Evolutionary conservation across 2,797 vertebrate species (phyloP).

Genomic region (Acrossocheilus fasciatus): DNA sequence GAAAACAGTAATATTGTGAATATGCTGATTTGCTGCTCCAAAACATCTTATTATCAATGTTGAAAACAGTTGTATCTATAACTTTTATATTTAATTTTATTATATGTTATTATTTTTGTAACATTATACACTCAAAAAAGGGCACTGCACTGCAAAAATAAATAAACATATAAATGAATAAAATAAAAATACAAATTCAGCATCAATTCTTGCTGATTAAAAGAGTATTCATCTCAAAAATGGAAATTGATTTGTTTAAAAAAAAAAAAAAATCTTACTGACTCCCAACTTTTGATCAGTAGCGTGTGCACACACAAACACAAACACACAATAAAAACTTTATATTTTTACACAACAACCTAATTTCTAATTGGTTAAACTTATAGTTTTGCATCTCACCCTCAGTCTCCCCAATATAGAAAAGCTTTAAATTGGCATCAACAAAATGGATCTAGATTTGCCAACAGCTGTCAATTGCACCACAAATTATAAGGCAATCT

Average conservation of each 20-base stretch:
- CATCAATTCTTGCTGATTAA: not conserved
- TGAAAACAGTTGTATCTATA: not conserved
- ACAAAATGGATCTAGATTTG: conserved; percentile 18
- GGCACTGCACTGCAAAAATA: not conserved
- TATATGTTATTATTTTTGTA: not conserved
- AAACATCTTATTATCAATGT: not conserved
- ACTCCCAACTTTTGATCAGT: not conserved
- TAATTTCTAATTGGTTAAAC: not conserved
- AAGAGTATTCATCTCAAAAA: not conserved
- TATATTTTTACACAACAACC: not conserved
- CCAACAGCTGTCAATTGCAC: conserved; percentile 2
- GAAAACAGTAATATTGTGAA: no score
- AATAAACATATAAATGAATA: not conserved
- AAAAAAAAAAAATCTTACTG: not conserved
- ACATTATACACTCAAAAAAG: not conserved
- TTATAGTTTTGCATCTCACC: not conserved
- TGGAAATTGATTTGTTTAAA: not conserved
- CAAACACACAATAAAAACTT: not conserved
- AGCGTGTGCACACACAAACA: not conserved
- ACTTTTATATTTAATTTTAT: no score
- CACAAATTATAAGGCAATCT: conserved; percentile 4
- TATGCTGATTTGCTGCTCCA: not conserved
- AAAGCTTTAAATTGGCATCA: not conserved
- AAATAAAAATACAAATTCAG: not conserved
- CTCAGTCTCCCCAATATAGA: not conserved